A percentile compares a stretch with the other conserved stretches of the same genome.
These are phyloP conservation scores for Oscheius sp. DNA, from an alignment of 2,888 invertebrate genomes.

Conservation along the genomic window DNA sequence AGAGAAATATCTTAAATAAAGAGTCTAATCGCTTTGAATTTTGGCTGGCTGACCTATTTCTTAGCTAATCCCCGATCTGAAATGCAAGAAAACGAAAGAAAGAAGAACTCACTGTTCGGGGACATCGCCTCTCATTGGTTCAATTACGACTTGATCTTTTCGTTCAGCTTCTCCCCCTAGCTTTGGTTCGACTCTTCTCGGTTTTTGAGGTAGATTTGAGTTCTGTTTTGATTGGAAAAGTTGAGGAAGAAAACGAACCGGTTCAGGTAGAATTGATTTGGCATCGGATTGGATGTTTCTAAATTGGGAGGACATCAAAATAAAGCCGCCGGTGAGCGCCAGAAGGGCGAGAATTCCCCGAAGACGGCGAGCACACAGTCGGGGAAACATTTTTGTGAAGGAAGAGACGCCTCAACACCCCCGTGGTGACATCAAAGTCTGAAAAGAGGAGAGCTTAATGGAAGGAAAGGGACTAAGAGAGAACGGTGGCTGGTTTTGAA, in stretches of 20 bases:
- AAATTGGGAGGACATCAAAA: slow-evolving; percentile 15
- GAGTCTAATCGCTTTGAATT: too few species aligned
- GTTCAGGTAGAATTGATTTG: slow-evolving; percentile 2
- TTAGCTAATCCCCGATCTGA: too few species aligned
- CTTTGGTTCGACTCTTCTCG: background rate
- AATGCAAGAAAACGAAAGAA: background rate
- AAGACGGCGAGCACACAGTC: slow-evolving; percentile 4
- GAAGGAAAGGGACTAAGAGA: too few species aligned
- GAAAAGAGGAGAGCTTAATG: too few species aligned
- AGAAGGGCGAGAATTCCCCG: background rate
- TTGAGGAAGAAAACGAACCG: background rate
- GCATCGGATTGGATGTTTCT: slow-evolving; percentile 9
- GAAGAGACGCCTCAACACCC: too few species aligned
- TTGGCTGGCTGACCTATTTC: too few species aligned
- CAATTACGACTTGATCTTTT: background rate
- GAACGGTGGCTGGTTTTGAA: too few species aligned
- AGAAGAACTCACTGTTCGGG: background rate
- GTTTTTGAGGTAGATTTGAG: background rate
- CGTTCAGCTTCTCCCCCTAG: background rate
- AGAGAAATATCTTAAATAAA: too few species aligned
- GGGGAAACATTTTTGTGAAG: slow-evolving; percentile 21
- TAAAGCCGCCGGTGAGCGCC: background rate
- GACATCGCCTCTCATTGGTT: background rate
- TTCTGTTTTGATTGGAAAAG: background rate
- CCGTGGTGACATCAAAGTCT: too few species aligned